Evolutionary conservation across 2,113 vertebrate genomes (phyloP).

Genomic region (Globicephala melas): DNA sequence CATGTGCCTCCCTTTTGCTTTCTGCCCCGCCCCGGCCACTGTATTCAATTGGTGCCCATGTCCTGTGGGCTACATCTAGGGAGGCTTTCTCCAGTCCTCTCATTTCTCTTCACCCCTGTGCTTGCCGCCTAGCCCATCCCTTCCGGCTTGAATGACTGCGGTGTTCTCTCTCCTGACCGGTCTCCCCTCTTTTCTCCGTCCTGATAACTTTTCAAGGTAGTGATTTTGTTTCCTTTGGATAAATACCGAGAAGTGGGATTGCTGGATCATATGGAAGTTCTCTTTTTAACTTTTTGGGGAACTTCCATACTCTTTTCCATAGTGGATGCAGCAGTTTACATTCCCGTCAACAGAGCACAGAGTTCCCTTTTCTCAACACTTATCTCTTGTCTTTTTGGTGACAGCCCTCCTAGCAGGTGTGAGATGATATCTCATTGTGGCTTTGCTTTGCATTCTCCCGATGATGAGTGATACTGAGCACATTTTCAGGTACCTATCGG

Average conservation of each 20-base stretch:
- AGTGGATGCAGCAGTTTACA: neutral
- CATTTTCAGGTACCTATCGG: neutral
- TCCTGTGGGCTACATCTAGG: rapidly evolving
- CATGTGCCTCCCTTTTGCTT: neutral
- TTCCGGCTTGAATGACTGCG: too few relatives aligned
- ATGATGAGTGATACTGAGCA: neutral
- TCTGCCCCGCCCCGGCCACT: neutral
- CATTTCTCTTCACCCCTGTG: neutral
- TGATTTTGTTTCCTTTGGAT: neutral
- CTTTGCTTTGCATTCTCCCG: neutral
- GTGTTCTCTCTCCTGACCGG: neutral
- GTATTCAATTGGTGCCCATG: rapidly evolving
- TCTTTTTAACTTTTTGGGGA: neutral
- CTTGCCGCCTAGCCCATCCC: rapidly evolving
- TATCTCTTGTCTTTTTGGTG: neutral
- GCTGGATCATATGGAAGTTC: neutral
- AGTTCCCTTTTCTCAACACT: neutral
- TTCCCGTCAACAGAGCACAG: too few relatives aligned
- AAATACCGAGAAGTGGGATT: neutral
- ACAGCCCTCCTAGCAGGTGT: neutral
- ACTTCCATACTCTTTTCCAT: neutral
- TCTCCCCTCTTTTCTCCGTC: neutral
- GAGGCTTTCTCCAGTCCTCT: neutral
- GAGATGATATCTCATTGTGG: neutral
- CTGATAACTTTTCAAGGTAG: neutral